These are phyloP conservation scores for Ophraella communa DNA, from an alignment of 2,888 invertebrate genomes.

Conservation along the genomic window DNA sequence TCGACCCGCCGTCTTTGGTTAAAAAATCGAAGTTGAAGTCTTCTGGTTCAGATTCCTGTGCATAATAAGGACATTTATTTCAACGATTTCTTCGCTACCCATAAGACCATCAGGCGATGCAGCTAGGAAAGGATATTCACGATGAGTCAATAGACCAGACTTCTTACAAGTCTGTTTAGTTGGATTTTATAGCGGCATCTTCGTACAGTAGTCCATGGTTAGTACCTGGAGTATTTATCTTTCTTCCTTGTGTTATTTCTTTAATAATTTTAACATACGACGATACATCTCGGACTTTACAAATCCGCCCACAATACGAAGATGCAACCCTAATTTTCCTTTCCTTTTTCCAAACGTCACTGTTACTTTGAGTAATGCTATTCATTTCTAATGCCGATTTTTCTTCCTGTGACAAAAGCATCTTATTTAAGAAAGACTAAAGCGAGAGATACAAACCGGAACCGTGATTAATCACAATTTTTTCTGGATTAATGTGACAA, in stretches of 20 bases:
- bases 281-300: not conserved
- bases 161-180: constrained; percentile 16
- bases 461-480: not conserved
- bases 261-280: not conserved
- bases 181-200: constrained; percentile 15
- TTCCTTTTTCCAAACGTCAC: not conserved
- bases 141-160: not conserved
- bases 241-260: not conserved
- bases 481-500: not conserved
- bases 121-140: constrained; percentile 11
- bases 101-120: constrained; percentile 22
- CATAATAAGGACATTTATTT: constrained; percentile 23
- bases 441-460: not conserved
- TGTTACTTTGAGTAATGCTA: not conserved
- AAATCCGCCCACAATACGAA: constrained; percentile 6
- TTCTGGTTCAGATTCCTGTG: not conserved
- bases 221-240: not conserved
- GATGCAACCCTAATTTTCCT: constrained; percentile 4
- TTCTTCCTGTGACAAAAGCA: not conserved
- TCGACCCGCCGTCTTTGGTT: not conserved
- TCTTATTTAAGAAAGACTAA: not conserved
- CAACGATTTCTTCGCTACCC: constrained; percentile 2
- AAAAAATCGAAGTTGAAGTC: not conserved
- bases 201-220: constrained; percentile 7
- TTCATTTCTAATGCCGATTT: not conserved